phyloP scores from a whole-genome alignment of 2,113 vertebrate species.

The Noctilio leporinus region DNA sequence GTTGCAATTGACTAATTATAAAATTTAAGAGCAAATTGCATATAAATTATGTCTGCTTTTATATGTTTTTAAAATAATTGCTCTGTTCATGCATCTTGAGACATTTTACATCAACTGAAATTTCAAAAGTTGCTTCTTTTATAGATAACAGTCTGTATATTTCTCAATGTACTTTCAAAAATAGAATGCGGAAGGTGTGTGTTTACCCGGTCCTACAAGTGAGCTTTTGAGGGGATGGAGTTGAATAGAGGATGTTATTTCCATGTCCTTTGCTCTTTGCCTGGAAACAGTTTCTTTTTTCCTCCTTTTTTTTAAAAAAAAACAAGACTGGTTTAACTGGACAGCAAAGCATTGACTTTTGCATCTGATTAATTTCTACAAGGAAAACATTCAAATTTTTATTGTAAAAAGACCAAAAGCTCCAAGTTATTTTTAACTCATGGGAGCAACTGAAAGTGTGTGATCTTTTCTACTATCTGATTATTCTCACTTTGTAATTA shows the following conservation, averaged over 20 bases:
- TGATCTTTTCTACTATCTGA: background rate
- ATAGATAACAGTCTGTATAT: slow-evolving; percentile 33
- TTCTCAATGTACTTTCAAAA: slow-evolving; percentile 40
- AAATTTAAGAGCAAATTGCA: slow-evolving; percentile 27
- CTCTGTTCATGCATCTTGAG: slow-evolving; percentile 25
- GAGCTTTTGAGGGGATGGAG: slow-evolving; percentile 10
- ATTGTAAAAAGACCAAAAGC: background rate
- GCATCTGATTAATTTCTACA: background rate
- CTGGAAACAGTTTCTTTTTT: slow-evolving; percentile 9
- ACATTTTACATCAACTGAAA: slow-evolving; percentile 12
- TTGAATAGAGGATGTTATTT: slow-evolving; percentile 19
- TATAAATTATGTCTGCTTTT: background rate
- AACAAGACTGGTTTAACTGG: background rate
- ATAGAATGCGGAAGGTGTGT: slow-evolving; percentile 10
- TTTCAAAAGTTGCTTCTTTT: slow-evolving; percentile 29
- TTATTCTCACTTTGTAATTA: background rate
- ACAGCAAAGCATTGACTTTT: background rate
- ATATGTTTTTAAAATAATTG: slow-evolving; percentile 34
- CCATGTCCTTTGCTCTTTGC: slow-evolving; percentile 15
- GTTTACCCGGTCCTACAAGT: slow-evolving; percentile 8
- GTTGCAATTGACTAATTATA: slow-evolving; percentile 28
- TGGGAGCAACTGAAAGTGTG: background rate
- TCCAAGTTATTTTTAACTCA: background rate
- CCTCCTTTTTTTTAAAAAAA: background rate
- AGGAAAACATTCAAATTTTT: slow-evolving; percentile 3